Base-by-base conservation (phyloP, 2,113 vertebrate genomes). In the Lampris megalopsis region DNA sequence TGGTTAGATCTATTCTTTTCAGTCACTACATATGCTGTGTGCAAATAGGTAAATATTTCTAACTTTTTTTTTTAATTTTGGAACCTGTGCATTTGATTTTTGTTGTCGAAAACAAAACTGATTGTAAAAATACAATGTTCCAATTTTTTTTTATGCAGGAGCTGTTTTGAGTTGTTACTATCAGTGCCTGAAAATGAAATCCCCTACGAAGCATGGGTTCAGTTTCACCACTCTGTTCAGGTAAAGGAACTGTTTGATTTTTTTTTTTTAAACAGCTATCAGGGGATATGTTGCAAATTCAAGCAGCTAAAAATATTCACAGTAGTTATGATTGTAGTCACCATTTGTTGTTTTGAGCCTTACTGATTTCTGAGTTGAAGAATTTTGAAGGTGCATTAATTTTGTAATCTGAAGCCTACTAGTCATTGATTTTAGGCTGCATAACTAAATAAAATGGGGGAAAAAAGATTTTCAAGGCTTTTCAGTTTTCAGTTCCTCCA, bases 141-240 rank as follows among this genome's bases (percentile, higher is more conserved):
- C 43, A 1, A 4, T 35, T 10, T 85, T 77, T 38, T 80, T 63
- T 87, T 68, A 93, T 94, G 38, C 88, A 99, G 98, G 95, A 99
- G 98, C 91, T 99, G 98, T 93, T 99, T 99, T 94, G 98, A 99
- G 87, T 93, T 98, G 84, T 87, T 99, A 77, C 94, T 99, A 88
- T 98, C 97, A 72, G 94, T 99, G 89, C 94, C 97, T 94, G 97
- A 98, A 92, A 96, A 94, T 92, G 97, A 98, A 80, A 94, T 99
- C 80, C 95, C 96, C 0, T 93, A 92, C 88, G 97, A 99, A 81
- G 94, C 95, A 64, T 97, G 97, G 96, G 89, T 97, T 86, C 96
- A 95, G 79, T 96, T 99, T 75, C 95, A 97, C 90, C 95, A 97
- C 60, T 96, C 96, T 74, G 95, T 99, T 75, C 95, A 97, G 96